Base-by-base conservation (phyloP, 2,888 invertebrate genomes). In the Pogonocherus hispidulus region DNA sequence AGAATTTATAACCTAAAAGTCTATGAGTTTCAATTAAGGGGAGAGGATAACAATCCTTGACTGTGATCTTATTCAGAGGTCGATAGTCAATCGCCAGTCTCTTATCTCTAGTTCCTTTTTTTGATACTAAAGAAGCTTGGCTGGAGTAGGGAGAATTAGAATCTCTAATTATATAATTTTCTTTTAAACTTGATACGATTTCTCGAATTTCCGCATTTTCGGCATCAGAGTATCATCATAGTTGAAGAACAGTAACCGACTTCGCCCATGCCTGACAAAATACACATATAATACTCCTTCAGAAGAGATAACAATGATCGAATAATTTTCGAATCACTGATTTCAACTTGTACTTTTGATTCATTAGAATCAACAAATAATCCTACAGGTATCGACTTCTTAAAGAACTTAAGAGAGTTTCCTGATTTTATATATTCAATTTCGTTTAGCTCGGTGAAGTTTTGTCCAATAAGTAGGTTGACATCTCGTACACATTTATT, bases 1-100 rank as follows among this genome's bases (percentile, higher is more conserved):
- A 79, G 27, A 66, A 68, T 19, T 56, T 69, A 6, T 60, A 64
- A n/a, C 68, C 73, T 2, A 59, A 52, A 9, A 79, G 54, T 8
- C 27, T 18, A 11, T 74, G 20, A 3, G 74, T 63, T 27, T 72
- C 70, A 20, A 72, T 72, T 8, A 68, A 9, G 3, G 67, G 67
- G 32, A 72, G 23, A 9, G 66, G 69, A 27, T 20, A 72, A 11
- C 19, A 63, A 23, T 60, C 49, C 20, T 62, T 54, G 6, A 56
- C 54, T 3, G 66, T 63, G 0, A 72, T 57, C 51, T 69, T 69
- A 69, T 72, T 72, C 9, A 69, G 20, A 4, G 66, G 49, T 46
- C 69, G 11, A 37, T 66, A 69, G 55, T 73, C 69, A 9, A 71
- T 49, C 4, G 66, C 63, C 37, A 67, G 9, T 57, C 69, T 19